Evolutionary conservation across 30 jellyfish, hydroid and myxozoan genomes (phyloP).

Genomic region (Cassiopea xamachana): DNA sequence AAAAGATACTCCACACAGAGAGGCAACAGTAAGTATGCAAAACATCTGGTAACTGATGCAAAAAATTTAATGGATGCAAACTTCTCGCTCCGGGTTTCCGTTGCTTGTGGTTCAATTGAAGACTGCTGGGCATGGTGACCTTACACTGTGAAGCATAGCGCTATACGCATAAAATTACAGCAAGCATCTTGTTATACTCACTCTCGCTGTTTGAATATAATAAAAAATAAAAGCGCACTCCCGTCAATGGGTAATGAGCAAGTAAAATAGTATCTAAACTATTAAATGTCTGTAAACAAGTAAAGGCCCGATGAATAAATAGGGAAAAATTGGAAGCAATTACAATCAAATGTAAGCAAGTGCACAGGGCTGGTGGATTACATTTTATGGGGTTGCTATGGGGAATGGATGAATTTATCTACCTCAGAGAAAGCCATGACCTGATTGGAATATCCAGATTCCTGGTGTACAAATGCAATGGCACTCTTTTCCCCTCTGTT

Average conservation of each 20-base stretch:
- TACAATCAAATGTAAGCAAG: no score
- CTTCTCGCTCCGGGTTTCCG: constrained; percentile 4
- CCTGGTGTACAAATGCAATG: no score
- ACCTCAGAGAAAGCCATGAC: no score
- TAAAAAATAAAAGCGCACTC: background rate
- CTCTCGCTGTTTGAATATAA: background rate
- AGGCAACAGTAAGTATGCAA: background rate
- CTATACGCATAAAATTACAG: background rate
- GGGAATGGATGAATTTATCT: no score
- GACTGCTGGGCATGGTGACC: constrained; percentile 76
- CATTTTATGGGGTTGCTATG: no score
- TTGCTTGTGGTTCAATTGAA: constrained; percentile 63
- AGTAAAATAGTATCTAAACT: no score
- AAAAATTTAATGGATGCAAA: background rate
- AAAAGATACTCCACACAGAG: background rate
- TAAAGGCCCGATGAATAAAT: no score
- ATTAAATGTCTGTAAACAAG: no score
- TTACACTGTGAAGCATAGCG: background rate
- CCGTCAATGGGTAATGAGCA: background rate
- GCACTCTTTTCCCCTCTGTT: no score
- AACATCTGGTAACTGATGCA: background rate
- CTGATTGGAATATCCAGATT: no score
- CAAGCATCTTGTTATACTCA: background rate
- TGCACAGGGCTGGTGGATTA: no score
- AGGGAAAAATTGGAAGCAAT: no score